Conservation (phyloP, 1,140 invertebrate species). For the Ctenoplectra terminalis region DNA sequence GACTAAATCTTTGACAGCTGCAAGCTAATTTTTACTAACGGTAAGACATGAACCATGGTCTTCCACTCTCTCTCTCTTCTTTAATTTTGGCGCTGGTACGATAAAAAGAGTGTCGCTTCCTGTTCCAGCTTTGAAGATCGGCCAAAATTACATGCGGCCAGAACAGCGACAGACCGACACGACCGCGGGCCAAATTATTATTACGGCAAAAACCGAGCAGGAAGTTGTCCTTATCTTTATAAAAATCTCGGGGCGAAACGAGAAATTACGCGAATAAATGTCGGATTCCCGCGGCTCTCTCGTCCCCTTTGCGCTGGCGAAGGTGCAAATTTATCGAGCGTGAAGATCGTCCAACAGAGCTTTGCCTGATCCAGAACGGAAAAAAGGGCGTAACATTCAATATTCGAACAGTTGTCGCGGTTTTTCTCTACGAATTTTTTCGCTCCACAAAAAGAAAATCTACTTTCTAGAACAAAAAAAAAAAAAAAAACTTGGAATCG, state of each 20-base stretch:
- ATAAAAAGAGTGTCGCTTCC: slow-evolving; percentile 42
- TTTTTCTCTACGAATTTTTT: neutral
- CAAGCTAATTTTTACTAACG: no score
- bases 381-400: neutral
- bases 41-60: no score
- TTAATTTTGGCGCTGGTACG: slow-evolving; percentile 48
- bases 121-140: slow-evolving; percentile 30
- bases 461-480: neutral
- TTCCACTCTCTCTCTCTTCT: neutral
- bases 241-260: slow-evolving; percentile 56
- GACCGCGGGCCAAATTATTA: slow-evolving; percentile 73
- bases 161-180: slow-evolving; percentile 39
- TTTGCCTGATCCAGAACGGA: neutral
- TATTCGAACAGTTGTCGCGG: neutral
- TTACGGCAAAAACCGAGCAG: slow-evolving; percentile 75
- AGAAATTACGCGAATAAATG: slow-evolving; percentile 60
- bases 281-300: slow-evolving; percentile 16
- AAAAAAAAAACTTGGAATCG: no score
- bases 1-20: no score
- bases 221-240: slow-evolving; percentile 66
- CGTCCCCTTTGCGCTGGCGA: neutral
- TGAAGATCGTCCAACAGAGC: slow-evolving; percentile 4
- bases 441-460: no score
- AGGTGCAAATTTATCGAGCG: slow-evolving; percentile 39
- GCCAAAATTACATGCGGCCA: slow-evolving; percentile 44